Evolutionary conservation across 2,113 vertebrate species (phyloP).

Genomic region (Motacilla alba): DNA sequence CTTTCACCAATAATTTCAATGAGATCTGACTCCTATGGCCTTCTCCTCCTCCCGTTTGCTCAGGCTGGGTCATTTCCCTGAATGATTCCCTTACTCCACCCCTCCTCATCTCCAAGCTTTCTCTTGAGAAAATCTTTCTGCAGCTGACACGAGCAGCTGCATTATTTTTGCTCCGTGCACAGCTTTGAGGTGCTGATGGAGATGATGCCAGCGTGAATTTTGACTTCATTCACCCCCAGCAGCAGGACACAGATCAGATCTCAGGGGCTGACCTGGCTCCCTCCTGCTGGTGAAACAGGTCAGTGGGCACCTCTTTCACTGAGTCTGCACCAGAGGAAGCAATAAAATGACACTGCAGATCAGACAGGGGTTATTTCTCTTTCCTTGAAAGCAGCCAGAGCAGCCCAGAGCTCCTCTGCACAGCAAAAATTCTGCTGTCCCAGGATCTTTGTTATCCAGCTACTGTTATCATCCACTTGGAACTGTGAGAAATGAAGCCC

Average conservation of each 20-base stretch:
- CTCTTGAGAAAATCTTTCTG: not conserved
- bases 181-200: not conserved
- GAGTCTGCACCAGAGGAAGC: not conserved
- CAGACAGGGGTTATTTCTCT: not conserved
- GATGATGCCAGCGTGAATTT: not conserved
- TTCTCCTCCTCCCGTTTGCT: not conserved
- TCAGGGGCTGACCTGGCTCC: not conserved
- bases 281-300: not conserved
- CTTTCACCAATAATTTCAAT: not conserved
- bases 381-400: not conserved
- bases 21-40: not conserved
- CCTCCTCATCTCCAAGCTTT: not conserved
- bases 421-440: not conserved
- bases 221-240: not conserved
- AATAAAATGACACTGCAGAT: not conserved
- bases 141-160: not conserved
- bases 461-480: no score
- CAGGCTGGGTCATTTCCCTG: not conserved
- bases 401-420: not conserved
- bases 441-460: not conserved
- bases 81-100: not conserved
- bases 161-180: not conserved
- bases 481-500: not conserved
- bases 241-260: not conserved
- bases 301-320: not conserved